Percentiles rank a stretch among this genome's conserved stretches.
phyloP scores from a whole-genome alignment of 2,888 invertebrate species.

The Ormia ochracea region DNA sequence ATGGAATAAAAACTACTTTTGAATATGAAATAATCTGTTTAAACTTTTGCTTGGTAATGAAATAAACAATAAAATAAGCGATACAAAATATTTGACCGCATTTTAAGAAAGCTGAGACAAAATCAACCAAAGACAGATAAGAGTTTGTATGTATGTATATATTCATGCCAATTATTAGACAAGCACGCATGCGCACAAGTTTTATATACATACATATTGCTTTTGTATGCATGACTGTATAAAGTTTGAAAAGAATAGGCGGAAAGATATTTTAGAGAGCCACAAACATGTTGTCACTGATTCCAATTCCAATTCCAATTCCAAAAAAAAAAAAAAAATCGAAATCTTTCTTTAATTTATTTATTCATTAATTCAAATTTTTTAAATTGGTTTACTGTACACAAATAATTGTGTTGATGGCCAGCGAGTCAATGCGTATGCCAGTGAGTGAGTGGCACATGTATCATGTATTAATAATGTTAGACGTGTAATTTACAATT shows the following conservation, averaged over 20 bases:
- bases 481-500: background rate
- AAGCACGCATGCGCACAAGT: background rate
- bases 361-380: background rate
- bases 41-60: background rate
- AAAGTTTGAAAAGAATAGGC: background rate
- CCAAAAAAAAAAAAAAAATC: background rate
- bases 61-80: background rate
- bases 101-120: conserved; percentile 56
- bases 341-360: conserved; percentile 33
- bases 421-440: background rate
- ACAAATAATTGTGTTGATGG: no score
- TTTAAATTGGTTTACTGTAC: background rate
- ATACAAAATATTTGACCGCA: conserved; percentile 57
- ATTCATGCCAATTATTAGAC: background rate
- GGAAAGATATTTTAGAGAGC: background rate
- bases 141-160: background rate
- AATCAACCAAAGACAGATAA: background rate
- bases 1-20: background rate
- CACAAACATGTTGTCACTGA: conserved; percentile 41
- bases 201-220: no score
- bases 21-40: background rate
- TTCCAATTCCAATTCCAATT: no score
- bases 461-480: background rate
- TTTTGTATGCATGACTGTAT: no score
- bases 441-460: background rate